phyloP scores from a whole-genome alignment of 92 coral and sea anemone species.

The Zoanthus solanderi region DNA sequence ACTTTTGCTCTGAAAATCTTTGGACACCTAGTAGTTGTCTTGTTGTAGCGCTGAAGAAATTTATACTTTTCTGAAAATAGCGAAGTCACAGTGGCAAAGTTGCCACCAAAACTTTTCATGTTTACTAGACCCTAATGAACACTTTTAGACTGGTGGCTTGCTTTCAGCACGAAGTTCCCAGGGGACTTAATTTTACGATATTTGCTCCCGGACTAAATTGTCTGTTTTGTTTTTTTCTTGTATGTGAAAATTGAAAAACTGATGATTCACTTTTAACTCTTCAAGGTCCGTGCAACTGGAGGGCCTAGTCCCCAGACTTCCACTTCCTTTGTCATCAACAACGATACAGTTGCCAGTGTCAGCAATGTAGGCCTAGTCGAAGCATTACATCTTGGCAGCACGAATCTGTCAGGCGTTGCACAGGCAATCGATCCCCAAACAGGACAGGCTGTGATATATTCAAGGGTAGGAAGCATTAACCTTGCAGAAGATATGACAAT shows the following conservation, averaged over 20 bases:
- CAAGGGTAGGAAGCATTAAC: conserved; percentile 72
- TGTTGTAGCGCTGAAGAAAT: no score
- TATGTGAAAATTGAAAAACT: no score
- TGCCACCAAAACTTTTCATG: no score
- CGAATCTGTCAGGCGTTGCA: conserved; percentile 89
- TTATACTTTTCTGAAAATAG: no score
- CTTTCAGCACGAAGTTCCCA: no score
- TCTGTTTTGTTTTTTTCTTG: no score
- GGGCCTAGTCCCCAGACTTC: conserved; percentile 98
- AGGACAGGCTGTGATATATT: conserved; percentile 82
- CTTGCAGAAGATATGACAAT: not conserved
- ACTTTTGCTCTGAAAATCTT: not conserved
- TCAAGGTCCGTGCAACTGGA: conserved; percentile 91
- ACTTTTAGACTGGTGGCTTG: no score
- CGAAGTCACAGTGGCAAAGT: no score
- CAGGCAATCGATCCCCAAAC: conserved; percentile 88
- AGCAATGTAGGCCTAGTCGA: conserved; percentile 90
- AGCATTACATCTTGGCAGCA: conserved; percentile 85
- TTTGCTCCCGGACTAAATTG: no score
- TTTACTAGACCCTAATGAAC: no score
- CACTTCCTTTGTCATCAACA: conserved; percentile 85
- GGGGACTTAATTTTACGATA: no score
- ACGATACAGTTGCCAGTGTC: conserved; percentile 88
- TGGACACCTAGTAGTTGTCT: no score
- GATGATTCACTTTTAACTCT: not conserved